Percentiles rank a stretch among this genome's conserved stretches.
Evolutionary conservation across 2,797 vertebrate species (phyloP).

Genomic region (Odontamblyopus lacepedii): DNA sequence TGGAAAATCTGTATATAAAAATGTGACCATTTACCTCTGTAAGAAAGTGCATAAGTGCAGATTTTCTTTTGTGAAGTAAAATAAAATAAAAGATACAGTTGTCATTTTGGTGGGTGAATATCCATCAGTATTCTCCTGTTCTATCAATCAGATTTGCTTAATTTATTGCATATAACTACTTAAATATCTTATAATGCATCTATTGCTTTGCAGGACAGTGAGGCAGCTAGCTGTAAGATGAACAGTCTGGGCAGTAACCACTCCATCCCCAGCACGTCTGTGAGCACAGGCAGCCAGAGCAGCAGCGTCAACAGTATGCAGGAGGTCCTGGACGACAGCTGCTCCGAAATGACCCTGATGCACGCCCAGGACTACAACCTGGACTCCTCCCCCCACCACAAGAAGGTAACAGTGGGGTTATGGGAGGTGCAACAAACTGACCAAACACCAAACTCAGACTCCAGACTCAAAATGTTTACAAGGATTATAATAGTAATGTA

Average conservation of each 20-base stretch:
- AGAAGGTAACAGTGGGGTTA: slow-evolving; percentile 81
- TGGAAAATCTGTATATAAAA: no score
- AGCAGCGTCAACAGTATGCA: slow-evolving; percentile 99
- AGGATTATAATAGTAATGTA: no score
- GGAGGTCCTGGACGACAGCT: slow-evolving; percentile 93
- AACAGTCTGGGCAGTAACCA: slow-evolving; percentile 98
- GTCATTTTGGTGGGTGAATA: no score
- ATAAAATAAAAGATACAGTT: no score
- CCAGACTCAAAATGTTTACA: no score
- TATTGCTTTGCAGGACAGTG: slow-evolving; percentile 85
- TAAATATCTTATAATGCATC: slow-evolving; percentile 1
- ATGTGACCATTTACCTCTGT: no score
- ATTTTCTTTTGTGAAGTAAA: no score
- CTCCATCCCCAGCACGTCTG: slow-evolving; percentile 94
- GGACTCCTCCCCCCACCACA: slow-evolving; percentile 86
- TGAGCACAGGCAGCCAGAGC: slow-evolving; percentile 97
- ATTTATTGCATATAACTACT: neutral
- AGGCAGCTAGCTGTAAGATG: slow-evolving; percentile 91
- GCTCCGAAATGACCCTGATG: slow-evolving; percentile 87
- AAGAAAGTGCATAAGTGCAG: no score
- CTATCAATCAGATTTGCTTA: no score
- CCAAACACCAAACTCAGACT: no score
- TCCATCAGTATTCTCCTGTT: no score
- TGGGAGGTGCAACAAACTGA: neutral
- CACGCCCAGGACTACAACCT: slow-evolving; percentile 83